Conservation (phyloP, 2,113 vertebrate species). For the Ailurus styani region DNA sequence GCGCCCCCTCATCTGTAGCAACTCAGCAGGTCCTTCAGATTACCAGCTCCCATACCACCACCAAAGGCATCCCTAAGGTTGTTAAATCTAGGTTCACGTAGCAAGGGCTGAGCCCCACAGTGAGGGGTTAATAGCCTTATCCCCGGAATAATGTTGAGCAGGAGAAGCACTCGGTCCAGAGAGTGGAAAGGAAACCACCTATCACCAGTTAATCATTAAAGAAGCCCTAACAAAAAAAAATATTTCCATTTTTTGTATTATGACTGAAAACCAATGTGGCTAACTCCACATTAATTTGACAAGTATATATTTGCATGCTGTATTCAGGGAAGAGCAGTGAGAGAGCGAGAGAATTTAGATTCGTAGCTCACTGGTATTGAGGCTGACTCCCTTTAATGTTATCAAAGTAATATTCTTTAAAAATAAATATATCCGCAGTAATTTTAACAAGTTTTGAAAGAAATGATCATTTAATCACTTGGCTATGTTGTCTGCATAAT, state of each 20-base stretch:
- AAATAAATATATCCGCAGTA: not conserved
- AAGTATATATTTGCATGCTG: conserved; percentile 11
- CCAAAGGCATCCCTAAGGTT: not conserved
- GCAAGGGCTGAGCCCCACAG: not conserved
- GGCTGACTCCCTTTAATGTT: not conserved
- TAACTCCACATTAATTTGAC: not conserved
- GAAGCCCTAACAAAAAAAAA: not conserved
- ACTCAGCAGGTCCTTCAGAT: not conserved
- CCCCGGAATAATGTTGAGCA: not conserved
- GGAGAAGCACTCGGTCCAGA: not conserved
- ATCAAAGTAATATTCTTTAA: not conserved
- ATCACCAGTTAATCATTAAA: not conserved
- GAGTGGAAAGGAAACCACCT: conserved; percentile 8
- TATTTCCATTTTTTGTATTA: not conserved
- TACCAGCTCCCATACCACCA: not conserved
- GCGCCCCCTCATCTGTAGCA: not conserved
- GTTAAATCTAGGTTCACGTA: not conserved
- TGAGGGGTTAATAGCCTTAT: not conserved
- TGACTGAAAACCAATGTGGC: not conserved
- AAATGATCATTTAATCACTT: not conserved
- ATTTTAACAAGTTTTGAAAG: not conserved
- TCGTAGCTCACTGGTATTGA: not conserved
- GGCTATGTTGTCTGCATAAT: not conserved
- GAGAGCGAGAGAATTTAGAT: not conserved
- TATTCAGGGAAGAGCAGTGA: not conserved